A percentile compares a stretch with the other conserved stretches of the same genome.
These are phyloP conservation scores for Tangara arthus DNA, from an alignment of 2,797 vertebrate species.

Conservation along the genomic window DNA sequence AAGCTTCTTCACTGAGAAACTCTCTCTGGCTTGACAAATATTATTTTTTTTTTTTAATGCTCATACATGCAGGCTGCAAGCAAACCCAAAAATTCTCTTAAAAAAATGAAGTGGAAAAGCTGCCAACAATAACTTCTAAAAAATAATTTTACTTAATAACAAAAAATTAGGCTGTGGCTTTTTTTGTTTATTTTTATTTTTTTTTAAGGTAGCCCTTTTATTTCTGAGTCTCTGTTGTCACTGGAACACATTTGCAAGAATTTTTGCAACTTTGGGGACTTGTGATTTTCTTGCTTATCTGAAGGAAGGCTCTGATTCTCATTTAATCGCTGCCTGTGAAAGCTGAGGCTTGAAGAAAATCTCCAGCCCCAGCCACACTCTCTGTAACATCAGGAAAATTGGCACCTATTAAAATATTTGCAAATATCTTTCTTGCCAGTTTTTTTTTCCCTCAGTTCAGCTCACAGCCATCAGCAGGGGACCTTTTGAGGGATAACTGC, in stretches of 20 bases:
- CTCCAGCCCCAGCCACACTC: not conserved
- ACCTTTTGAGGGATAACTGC: not conserved
- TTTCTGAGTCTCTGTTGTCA: not conserved
- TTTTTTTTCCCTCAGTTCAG: not conserved
- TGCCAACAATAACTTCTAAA: not conserved
- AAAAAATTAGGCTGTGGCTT: not conserved
- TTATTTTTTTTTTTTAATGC: not conserved
- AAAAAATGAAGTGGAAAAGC: not conserved
- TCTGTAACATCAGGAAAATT: not conserved
- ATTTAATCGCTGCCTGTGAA: not conserved
- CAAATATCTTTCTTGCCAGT: not conserved
- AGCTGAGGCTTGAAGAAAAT: not conserved
- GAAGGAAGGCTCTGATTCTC: not conserved
- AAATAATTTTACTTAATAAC: not conserved
- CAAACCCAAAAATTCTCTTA: not conserved
- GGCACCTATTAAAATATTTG: constrained; percentile 30
- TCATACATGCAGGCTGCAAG: not conserved
- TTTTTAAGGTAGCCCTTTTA: not conserved
- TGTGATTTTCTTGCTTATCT: not conserved
- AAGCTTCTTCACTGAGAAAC: not conserved
- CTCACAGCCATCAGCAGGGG: not conserved
- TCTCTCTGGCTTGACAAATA: not conserved
- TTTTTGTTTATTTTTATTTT: not conserved
- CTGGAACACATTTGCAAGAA: not conserved
- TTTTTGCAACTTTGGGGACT: not conserved